phyloP scores from a whole-genome alignment of 2,797 vertebrate species.

The Cercopithecus mitis region DNA sequence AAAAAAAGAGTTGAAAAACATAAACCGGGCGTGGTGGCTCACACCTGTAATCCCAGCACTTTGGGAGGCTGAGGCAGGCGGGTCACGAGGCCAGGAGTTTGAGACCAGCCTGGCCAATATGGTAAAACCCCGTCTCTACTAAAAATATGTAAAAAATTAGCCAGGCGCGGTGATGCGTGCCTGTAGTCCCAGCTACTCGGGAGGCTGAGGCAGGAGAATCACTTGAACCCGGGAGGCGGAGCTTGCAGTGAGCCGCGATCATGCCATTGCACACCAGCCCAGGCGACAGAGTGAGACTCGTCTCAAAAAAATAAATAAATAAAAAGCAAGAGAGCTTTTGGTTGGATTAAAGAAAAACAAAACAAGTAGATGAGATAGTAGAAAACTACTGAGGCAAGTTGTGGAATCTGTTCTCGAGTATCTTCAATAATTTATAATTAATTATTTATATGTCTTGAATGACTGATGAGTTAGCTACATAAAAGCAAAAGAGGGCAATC shows the following conservation, averaged over 20 bases:
- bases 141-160: not conserved
- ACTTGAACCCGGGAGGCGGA: not conserved
- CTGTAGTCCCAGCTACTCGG: not conserved
- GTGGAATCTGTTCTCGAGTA: slow-evolving; percentile 7
- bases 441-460: not conserved
- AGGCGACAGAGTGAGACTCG: fast-evolving
- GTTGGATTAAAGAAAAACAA: slow-evolving; percentile 28
- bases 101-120: too few relatives aligned
- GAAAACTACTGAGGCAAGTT: slow-evolving; percentile 1
- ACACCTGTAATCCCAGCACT: not conserved
- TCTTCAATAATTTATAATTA: slow-evolving; percentile 25
- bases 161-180: not conserved
- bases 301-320: not conserved
- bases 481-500: slow-evolving; percentile 1
- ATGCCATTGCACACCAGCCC: not conserved
- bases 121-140: too few relatives aligned
- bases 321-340: not conserved
- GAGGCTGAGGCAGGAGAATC: not conserved
- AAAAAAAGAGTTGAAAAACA: not conserved
- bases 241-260: not conserved
- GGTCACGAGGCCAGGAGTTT: not conserved
- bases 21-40: not conserved
- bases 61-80: not conserved
- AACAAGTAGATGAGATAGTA: not conserved
- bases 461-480: not conserved